These are phyloP conservation scores for Penaeus indicus DNA, from an alignment of 1,140 invertebrate species.

Conservation along the genomic window DNA sequence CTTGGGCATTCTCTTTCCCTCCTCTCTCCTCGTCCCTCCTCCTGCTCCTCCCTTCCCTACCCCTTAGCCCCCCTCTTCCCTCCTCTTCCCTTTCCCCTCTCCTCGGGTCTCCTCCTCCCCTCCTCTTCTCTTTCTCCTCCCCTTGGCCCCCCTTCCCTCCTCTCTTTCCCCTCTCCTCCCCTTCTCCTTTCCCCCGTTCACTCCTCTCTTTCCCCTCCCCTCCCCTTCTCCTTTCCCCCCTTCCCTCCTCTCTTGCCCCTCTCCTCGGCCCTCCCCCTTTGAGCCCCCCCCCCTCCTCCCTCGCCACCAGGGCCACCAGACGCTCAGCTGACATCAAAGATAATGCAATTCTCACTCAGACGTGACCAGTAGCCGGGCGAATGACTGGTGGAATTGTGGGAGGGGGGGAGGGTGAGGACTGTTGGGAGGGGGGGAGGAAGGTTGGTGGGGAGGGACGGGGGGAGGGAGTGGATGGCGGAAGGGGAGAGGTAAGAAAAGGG, in stretches of 20 bases:
- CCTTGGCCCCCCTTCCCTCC: not conserved
- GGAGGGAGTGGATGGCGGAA: no score
- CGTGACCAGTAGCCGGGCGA: no score
- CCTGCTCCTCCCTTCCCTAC: not conserved
- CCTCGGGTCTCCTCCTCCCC: not conserved
- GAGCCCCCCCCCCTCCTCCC: not conserved
- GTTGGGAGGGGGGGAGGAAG: no score
- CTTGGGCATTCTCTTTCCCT: not conserved
- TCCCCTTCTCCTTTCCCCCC: no score
- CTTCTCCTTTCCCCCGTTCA: no score
- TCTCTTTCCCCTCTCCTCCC: not conserved
- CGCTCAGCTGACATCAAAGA: no score
- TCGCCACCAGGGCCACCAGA: no score
- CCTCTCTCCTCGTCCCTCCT: not conserved
- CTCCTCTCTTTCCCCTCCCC: not conserved
- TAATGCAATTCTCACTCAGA: no score
- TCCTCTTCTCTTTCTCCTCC: not conserved
- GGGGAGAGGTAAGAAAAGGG: no score
- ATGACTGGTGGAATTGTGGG: no score
- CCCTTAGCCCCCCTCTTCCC: not conserved
- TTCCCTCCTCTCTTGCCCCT: not conserved
- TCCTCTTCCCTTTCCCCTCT: not conserved
- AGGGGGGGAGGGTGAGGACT: no score
- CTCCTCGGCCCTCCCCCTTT: not conserved
- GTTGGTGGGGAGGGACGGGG: no score